Conservation (phyloP, 1,140 invertebrate genomes). For the Musca vetustissima region DNA sequence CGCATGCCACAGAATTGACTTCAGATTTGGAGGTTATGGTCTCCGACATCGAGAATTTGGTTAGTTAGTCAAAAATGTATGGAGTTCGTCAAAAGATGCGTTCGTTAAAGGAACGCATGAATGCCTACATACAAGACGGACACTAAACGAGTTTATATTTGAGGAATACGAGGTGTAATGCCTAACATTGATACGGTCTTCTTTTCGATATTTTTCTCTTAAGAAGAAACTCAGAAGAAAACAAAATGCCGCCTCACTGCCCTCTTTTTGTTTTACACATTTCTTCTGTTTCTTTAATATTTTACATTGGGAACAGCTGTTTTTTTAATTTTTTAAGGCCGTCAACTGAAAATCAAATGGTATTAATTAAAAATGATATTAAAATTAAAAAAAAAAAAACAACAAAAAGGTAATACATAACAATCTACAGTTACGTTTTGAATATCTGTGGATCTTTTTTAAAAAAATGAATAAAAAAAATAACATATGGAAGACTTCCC, state of each 20-base stretch:
- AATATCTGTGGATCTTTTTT: too few relatives aligned
- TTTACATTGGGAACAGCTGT: not conserved
- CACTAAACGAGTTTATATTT: too few relatives aligned
- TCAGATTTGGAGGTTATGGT: slow-evolving; percentile 54
- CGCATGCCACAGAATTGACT: slow-evolving; percentile 40
- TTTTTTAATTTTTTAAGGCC: too few relatives aligned
- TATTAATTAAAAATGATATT: slow-evolving; percentile 8
- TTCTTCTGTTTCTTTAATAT: not conserved
- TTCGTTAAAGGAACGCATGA: too few relatives aligned
- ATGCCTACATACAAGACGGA: too few relatives aligned
- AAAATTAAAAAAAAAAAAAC: not conserved
- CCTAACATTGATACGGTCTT: too few relatives aligned
- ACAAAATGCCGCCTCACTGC: slow-evolving; percentile 13
- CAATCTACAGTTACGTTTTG: too few relatives aligned
- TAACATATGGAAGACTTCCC: too few relatives aligned
- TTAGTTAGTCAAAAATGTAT: slow-evolving; percentile 43
- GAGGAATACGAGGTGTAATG: too few relatives aligned
- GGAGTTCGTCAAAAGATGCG: slow-evolving; percentile 1
- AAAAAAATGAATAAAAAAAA: too few relatives aligned
- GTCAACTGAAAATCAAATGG: not conserved
- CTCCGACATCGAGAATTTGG: slow-evolving; percentile 53
- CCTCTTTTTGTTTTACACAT: not conserved
- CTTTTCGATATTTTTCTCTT: too few relatives aligned
- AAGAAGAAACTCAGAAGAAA: too few relatives aligned
- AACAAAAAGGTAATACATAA: not conserved